phyloP scores from a whole-genome alignment of 2,113 vertebrate genomes.

The Phaethon lepturus region DNA sequence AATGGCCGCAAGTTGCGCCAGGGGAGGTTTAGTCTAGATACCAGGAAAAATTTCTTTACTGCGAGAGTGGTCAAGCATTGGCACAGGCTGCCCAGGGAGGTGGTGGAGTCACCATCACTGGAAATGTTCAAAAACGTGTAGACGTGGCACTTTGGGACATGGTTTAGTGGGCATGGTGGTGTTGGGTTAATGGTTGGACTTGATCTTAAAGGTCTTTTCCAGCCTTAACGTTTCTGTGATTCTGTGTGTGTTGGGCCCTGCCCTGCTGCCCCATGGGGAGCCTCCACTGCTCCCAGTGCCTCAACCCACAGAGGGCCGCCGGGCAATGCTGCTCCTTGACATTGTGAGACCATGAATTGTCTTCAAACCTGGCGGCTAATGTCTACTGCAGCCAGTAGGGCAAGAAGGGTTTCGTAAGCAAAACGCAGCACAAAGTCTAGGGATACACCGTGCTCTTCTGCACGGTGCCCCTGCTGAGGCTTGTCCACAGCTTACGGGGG shows the following conservation, averaged over 20 bases:
- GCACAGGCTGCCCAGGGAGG: too few species aligned
- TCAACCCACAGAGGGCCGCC: rapidly evolving
- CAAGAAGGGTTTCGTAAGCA: background rate
- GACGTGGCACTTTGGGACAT: too few species aligned
- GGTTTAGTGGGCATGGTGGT: too few species aligned
- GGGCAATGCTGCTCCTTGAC: background rate
- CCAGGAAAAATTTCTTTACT: too few species aligned
- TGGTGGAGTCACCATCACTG: too few species aligned
- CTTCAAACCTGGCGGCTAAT: background rate
- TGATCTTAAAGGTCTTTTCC: too few species aligned
- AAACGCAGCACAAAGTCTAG: background rate
- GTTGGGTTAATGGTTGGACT: too few species aligned
- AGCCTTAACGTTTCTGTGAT: too few species aligned
- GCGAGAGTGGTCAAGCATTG: too few species aligned
- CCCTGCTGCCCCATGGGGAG: rapidly evolving
- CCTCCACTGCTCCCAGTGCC: rapidly evolving
- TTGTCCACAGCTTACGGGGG: background rate
- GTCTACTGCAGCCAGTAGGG: background rate
- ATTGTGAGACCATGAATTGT: background rate
- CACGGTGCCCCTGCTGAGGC: rapidly evolving
- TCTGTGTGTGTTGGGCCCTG: background rate
- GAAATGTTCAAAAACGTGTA: too few species aligned
- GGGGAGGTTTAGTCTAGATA: too few species aligned
- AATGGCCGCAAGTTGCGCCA: too few species aligned
- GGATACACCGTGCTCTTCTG: background rate